Evolutionary conservation across 1,140 invertebrate species (phyloP), one percentile per base, ranked within the genome.

Genomic region (Sipha flava): DNA sequence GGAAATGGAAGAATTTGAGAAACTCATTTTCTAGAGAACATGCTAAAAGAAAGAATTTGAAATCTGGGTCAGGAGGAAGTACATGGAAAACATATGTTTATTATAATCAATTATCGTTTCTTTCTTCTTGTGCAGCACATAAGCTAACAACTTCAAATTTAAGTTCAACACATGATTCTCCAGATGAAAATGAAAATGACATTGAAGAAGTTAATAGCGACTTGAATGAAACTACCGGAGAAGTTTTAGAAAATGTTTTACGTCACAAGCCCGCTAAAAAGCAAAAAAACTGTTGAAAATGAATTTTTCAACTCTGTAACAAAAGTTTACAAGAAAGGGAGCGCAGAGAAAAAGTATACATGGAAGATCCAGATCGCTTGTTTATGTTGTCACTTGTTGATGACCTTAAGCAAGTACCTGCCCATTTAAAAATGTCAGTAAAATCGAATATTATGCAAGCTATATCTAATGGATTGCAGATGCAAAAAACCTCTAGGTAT

Each of bases 301-400:
- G 10, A 68, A 66, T 43, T 66, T 21, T 43, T 68, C 40, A 23
- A 43, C 12, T 45, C 37, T 3, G 4, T 68, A 68, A 40, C n/a
- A 68, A 43, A 68, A 68, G 64, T 43, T 37, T 68, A 68, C 9
- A 68, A 68, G 64, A 59, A 18, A 59, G 57, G 16, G 57, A 34
- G 31, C 26, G 3, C 5, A 31, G 57, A 26, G 70, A 75, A 75
- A 34, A 59, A 59, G 10, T 59, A 31, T 31, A 31, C 29, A 59
- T 59, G 57, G 29, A 40, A 79, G 52, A 79, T 54, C 34, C 73
- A n/a, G 73, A 79, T 52, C 31, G 54, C 14, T 40, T 79, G 21
- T 79, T 62, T 43, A 23, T 79, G n/a, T 79, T 79, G 16, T 79
- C 75, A 23, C 37, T 79, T 40, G 21, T 57, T 34, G 14, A 79